These are phyloP conservation scores for Bradysia coprophila DNA, from an alignment of 1,140 invertebrate genomes.

Conservation along the genomic window DNA sequence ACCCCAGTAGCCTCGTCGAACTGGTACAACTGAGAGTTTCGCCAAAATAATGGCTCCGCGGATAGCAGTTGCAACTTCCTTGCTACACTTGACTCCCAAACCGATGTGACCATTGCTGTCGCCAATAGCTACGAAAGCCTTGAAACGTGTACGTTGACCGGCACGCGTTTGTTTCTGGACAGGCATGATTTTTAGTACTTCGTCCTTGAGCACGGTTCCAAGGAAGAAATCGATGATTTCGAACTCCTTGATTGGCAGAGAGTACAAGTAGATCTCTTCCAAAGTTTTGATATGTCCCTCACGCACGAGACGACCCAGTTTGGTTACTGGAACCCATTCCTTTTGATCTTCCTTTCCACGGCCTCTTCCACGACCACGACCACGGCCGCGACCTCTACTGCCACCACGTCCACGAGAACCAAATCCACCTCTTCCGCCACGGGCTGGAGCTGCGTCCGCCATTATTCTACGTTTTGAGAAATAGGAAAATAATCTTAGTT, in stretches of 20 bases:
- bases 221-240: constrained; percentile 99
- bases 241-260: constrained; percentile 96
- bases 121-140: constrained; percentile 89
- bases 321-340: constrained; percentile 97
- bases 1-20: constrained; percentile 97
- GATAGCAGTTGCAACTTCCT: constrained; percentile 99
- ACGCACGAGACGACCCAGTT: constrained; percentile 89
- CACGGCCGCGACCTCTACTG: constrained; percentile 57
- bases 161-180: constrained; percentile 99
- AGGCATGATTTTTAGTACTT: constrained; percentile 98
- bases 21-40: constrained; percentile 95
- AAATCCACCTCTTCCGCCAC: constrained; percentile 85
- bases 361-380: constrained; percentile 63
- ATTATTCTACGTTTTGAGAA: constrained; percentile 29
- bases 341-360: constrained; percentile 91
- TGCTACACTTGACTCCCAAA: constrained; percentile 96
- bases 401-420: constrained; percentile 68
- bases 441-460: constrained; percentile 93
- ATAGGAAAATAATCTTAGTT: constrained; percentile 18
- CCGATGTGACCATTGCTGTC: constrained; percentile 99
- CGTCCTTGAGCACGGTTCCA: constrained; percentile 81
- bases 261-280: constrained; percentile 99
- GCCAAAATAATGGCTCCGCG: constrained; percentile 97
- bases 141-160: constrained; percentile 97
- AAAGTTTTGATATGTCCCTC: constrained; percentile 91